These are phyloP conservation scores for Cryptotis parvus DNA, from an alignment of 2,113 vertebrate genomes.

Conservation along the genomic window DNA sequence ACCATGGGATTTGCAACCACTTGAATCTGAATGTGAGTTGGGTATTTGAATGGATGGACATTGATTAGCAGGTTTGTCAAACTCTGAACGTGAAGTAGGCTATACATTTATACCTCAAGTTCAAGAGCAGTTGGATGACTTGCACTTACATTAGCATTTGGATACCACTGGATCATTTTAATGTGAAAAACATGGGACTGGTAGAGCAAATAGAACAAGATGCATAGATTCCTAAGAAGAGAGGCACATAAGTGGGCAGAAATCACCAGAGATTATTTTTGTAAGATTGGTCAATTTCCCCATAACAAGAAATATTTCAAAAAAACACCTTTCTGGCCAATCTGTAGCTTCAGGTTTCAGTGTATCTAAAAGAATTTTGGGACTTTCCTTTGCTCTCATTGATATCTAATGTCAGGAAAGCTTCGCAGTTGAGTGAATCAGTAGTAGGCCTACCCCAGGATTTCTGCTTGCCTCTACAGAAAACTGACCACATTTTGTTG, in stretches of 20 bases:
- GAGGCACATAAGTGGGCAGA: background rate
- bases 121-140: background rate
- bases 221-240: background rate
- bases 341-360: background rate
- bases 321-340: background rate
- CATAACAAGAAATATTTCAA: conserved; percentile 4
- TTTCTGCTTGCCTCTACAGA: background rate
- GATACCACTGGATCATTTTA: background rate
- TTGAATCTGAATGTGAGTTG: conserved; percentile 20
- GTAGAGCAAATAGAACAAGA: background rate
- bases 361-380: background rate
- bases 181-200: background rate
- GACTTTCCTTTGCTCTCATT: background rate
- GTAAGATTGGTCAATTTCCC: background rate
- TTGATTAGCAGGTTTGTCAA: background rate
- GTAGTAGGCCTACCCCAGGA: background rate
- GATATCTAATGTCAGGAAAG: background rate
- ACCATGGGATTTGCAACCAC: conserved; percentile 51
- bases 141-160: background rate
- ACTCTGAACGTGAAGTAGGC: conserved; percentile 38
- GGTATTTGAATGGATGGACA: conserved; percentile 70
- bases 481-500: background rate
- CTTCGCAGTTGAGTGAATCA: background rate
- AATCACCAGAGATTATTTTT: background rate
- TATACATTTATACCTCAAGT: conserved; percentile 27